A percentile compares a stretch with the other conserved stretches of the same genome.
phyloP scores from a whole-genome alignment of 1,140 invertebrate genomes.

The Nebria ingens region DNA sequence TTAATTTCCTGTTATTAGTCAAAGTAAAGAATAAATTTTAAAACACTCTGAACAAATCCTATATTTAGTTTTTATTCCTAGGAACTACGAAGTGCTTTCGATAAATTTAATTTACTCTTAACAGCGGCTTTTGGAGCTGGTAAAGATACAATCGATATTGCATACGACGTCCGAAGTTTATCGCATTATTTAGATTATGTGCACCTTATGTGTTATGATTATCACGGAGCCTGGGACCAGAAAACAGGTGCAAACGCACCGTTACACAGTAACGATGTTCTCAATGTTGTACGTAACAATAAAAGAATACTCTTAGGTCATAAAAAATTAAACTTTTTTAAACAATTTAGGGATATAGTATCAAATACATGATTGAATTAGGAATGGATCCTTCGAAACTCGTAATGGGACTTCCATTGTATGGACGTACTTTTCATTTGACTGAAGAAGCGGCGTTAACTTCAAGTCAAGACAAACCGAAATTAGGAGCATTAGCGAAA shows the following conservation, averaged over 20 bases:
- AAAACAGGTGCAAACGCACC: slow-evolving; percentile 65
- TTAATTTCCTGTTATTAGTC: slow-evolving; percentile 63
- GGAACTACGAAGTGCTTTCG: slow-evolving; percentile 53
- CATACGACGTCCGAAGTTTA: slow-evolving; percentile 64
- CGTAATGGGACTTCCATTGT: slow-evolving; percentile 71
- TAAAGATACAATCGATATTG: slow-evolving; percentile 55
- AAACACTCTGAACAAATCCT: background rate
- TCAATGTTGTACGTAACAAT: slow-evolving; percentile 49
- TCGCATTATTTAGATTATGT: slow-evolving; percentile 68
- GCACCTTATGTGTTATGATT: slow-evolving; percentile 86
- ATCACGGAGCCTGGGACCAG: slow-evolving; percentile 74
- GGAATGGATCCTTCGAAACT: slow-evolving; percentile 66
- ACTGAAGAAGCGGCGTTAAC: slow-evolving; percentile 20
- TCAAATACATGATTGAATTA: slow-evolving; percentile 59
- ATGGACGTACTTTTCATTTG: slow-evolving; percentile 48
- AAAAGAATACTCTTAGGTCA: background rate
- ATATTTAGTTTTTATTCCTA: slow-evolving; percentile 26
- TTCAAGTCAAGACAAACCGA: slow-evolving; percentile 32
- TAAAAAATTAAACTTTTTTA: slow-evolving; percentile 13
- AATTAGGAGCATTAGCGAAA: slow-evolving; percentile 38
- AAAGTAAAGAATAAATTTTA: slow-evolving; percentile 40
- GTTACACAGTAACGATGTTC: slow-evolving; percentile 36
- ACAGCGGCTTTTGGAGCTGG: slow-evolving; percentile 68
- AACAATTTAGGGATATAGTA: slow-evolving; percentile 51
- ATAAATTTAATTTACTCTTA: slow-evolving; percentile 47